Conservation (phyloP, 2,797 vertebrate species). For the Poecilia picta region DNA sequence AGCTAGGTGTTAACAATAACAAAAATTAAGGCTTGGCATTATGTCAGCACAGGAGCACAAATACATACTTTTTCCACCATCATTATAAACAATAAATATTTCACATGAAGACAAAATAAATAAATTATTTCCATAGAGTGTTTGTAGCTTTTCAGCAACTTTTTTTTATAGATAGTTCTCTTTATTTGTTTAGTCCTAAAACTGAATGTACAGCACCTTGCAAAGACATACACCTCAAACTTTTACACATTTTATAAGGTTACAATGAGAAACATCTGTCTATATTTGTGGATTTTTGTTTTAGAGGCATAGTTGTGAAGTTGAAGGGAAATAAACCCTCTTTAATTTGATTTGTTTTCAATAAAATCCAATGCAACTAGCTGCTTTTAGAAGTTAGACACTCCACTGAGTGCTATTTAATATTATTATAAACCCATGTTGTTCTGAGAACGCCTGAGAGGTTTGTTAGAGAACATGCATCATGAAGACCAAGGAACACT, state of each 20-base stretch:
- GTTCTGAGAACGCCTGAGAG: not conserved
- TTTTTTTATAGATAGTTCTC: constrained; percentile 28
- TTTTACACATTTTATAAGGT: not conserved
- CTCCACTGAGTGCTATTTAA: not conserved
- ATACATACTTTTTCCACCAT: constrained; percentile 53
- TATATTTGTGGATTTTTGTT: not conserved
- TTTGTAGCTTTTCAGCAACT: not conserved
- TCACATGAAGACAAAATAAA: constrained; percentile 42
- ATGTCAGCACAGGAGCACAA: constrained; percentile 61
- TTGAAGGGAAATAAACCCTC: not conserved
- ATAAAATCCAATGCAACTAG: not conserved
- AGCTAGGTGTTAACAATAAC: constrained; percentile 46
- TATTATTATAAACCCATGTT: not conserved
- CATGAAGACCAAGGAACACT: not conserved
- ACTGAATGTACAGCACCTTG: constrained; percentile 29
- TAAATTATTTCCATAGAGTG: constrained; percentile 24
- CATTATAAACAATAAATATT: constrained; percentile 37
- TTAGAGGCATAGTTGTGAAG: not conserved
- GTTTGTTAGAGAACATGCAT: not conserved
- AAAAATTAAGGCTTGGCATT: constrained; percentile 18
- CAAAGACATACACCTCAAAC: not conserved
- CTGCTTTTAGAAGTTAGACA: not conserved
- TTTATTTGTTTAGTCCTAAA: constrained; percentile 29
- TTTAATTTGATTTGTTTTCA: not conserved
- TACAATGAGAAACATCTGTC: not conserved